phyloP scores from a whole-genome alignment of 2,888 invertebrate genomes.

The Vandiemenella viatica region DNA sequence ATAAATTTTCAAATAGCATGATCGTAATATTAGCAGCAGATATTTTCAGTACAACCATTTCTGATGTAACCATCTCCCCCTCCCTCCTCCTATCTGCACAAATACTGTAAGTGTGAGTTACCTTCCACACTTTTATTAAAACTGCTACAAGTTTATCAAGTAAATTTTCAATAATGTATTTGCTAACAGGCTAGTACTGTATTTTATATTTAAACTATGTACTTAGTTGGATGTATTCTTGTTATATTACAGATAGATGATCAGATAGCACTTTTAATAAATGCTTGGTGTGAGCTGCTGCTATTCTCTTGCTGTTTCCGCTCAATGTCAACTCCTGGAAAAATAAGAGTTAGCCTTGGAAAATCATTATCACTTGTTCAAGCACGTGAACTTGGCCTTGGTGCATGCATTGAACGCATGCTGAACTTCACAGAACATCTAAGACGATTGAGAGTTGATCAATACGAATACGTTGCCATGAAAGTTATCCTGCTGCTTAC shows the following conservation, averaged over 20 bases:
- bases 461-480: constrained; percentile 92
- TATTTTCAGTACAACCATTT: too few species aligned
- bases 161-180: too few species aligned
- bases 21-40: too few species aligned
- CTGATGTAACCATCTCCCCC: too few species aligned
- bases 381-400: constrained; percentile 57
- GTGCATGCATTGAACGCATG: constrained; percentile 86
- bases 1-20: too few species aligned
- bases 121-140: too few species aligned
- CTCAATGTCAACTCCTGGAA: constrained; percentile 78
- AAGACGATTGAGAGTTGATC: constrained; percentile 74
- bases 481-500: constrained; percentile 86
- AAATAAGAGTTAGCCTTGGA: constrained; percentile 57
- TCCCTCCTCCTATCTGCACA: too few species aligned
- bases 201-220: too few species aligned
- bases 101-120: too few species aligned
- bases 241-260: constrained; percentile 72
- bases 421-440: constrained; percentile 87
- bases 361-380: constrained; percentile 48
- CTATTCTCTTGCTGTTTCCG: constrained; percentile 89
- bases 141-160: too few species aligned
- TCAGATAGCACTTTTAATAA: constrained; percentile 90
- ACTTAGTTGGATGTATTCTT: neutral
- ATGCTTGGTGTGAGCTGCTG: constrained; percentile 91
- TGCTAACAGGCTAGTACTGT: too few species aligned